Evolutionary conservation across 2,113 vertebrate genomes (phyloP).

Genomic region (Gymnobelideus leadbeateri): DNA sequence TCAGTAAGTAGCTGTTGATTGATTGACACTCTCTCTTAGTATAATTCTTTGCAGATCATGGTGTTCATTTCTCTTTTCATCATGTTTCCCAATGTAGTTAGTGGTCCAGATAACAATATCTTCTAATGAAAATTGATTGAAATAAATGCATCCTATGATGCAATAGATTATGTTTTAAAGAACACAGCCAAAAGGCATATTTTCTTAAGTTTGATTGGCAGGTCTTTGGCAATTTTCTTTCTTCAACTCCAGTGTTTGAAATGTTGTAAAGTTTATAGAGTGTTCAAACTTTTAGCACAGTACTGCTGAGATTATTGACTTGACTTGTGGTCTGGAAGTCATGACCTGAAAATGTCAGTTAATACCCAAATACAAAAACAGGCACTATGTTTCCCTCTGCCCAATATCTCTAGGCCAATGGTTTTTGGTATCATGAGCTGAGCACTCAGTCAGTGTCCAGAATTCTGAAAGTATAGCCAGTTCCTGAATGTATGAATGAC

Average conservation of each 20-base stretch:
- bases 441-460: background rate
- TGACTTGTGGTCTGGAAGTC: background rate
- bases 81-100: background rate
- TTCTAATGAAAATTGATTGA: slow-evolving; percentile 12
- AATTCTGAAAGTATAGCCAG: background rate
- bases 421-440: background rate
- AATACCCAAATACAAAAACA: background rate
- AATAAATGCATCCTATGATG: background rate
- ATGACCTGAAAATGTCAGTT: background rate
- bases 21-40: background rate
- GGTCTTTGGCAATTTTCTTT: background rate
- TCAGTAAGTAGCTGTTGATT: background rate
- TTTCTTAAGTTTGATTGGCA: background rate
- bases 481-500: slow-evolving; percentile 53
- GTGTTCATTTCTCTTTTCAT: background rate
- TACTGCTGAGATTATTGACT: background rate
- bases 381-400: background rate
- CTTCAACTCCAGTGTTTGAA: background rate
- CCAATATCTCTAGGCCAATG: background rate
- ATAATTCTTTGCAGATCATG: background rate
- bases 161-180: background rate
- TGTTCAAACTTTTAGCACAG: background rate
- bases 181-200: background rate
- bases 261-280: background rate
- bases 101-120: background rate